phyloP scores from a whole-genome alignment of 2,888 invertebrate species.

The Sphecodes monilicornis region DNA sequence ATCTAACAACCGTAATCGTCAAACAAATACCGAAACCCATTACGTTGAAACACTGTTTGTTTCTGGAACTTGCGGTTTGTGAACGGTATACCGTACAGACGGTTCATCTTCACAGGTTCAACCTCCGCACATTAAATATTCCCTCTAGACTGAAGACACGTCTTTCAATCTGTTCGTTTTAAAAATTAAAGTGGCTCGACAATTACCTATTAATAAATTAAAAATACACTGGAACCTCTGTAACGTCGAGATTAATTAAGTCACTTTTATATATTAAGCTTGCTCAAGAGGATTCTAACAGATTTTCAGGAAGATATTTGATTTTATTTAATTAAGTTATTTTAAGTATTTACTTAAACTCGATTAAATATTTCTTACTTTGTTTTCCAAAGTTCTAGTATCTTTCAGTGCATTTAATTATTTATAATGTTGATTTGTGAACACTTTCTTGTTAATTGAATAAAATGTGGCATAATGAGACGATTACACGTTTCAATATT shows the following conservation, averaged over 20 bases:
- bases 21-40: not conserved
- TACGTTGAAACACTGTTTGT: not conserved
- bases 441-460: not conserved
- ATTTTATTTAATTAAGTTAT: not conserved
- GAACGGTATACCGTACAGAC: not conserved
- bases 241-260: not conserved
- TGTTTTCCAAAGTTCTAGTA: not conserved
- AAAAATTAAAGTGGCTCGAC: not conserved
- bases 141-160: not conserved
- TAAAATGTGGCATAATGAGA: not conserved
- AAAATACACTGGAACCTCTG: not conserved
- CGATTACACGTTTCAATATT: too few relatives aligned
- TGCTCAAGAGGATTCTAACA: not conserved
- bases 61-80: not conserved
- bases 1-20: not conserved
- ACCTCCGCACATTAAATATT: not conserved
- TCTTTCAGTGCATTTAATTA: not conserved
- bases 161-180: not conserved
- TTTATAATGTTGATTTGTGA: too few relatives aligned
- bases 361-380: not conserved
- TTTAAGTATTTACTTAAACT: not conserved
- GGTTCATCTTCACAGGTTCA: not conserved
- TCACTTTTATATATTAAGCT: not conserved
- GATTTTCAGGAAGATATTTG: not conserved
- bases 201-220: conserved; percentile 4